Evolutionary conservation across 1,140 invertebrate species (phyloP).

Genomic region (Drosophila sproati): DNA sequence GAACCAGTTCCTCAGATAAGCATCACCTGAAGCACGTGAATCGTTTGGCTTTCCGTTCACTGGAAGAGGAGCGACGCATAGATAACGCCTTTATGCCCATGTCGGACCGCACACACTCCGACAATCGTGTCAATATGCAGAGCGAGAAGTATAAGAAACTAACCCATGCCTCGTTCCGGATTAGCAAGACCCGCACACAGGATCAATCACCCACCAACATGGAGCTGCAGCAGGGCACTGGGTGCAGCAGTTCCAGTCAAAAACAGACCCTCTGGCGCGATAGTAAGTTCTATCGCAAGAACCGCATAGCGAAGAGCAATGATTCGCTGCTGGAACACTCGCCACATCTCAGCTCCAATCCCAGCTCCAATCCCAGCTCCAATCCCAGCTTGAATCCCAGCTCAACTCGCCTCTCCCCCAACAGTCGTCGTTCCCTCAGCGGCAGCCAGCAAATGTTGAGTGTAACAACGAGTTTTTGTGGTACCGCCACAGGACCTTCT

Average conservation of each 20-base stretch:
- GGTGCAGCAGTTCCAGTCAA: conserved; percentile 43
- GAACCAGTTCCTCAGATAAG: conserved; percentile 49
- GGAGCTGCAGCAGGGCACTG: conserved; percentile 66
- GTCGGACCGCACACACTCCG: conserved; percentile 81
- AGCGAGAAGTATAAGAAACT: conserved; percentile 84
- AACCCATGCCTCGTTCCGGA: conserved; percentile 81
- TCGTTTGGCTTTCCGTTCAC: conserved; percentile 79
- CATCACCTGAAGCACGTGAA: conserved; percentile 80
- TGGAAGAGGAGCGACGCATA: conserved; percentile 84
- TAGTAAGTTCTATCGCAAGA: conserved; percentile 83
- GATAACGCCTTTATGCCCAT: conserved; percentile 84
- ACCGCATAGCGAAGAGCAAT: conserved; percentile 83
- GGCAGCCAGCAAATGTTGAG: conserved; percentile 74
- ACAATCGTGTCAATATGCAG: conserved; percentile 82
- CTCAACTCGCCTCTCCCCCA: conserved; percentile 70
- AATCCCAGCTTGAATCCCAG: conserved; percentile 35
- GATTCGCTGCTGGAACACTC: conserved; percentile 81
- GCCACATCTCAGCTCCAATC: conserved; percentile 53
- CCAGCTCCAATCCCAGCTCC: conserved; percentile 42
- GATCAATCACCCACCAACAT: conserved; percentile 59
- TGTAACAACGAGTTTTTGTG: conserved; percentile 78
- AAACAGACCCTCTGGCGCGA: conserved; percentile 80
- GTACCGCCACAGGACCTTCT: conserved; percentile 28
- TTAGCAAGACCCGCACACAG: conserved; percentile 68
- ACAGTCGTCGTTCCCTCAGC: conserved; percentile 62